Evolutionary conservation across 2,113 vertebrate genomes (phyloP), one percentile per base, ranked within the genome.

Genomic region (Tetraodon nigroviridis): DNA sequence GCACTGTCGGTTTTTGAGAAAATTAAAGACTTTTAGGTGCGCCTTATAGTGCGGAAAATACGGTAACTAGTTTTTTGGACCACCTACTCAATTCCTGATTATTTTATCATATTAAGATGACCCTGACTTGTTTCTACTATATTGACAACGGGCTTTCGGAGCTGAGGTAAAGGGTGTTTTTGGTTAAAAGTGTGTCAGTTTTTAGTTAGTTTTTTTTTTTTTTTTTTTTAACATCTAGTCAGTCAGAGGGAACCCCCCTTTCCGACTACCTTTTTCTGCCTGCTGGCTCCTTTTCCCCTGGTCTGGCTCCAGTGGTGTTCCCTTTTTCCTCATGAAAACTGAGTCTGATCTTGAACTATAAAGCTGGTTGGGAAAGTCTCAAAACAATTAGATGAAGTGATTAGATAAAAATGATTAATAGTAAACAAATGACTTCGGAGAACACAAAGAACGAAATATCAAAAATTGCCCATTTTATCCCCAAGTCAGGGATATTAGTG

Each of bases 241-340:
- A 62, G 75, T 80, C 82, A 53, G 68, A 86, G 86, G 89, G 87
- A 87, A 87, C 64, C 57, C 32, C 32, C 32, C 32, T 0, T 4
- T 10, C 32, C 32, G 8, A 1, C 32, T 37, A 2, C 4, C 4
- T 29, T 29, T 29, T 7, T 7, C 27, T 29, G 27, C 4, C 7
- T 29, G n/a, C 27, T 4, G 32, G 59, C 74, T 73, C 29, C 4
- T 65, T 24, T 73, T 72, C 69, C 69, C 61, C 55, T 14, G 48
- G 64, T 67, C 54, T 61, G 58, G 66, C 65, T 75, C 70, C 76
- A 55, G 73, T 59, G 73, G 71, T 70, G 44, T 79, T 61, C 72
- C 69, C 64, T 42, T 53, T 65, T 53, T 55, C 51, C n/a, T 13
- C 58, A 53, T 55, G 40, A 65, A 53, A 77, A 44, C 57, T 41